These are phyloP conservation scores for Chaetoderma sp. DNA, from an alignment of 2,888 invertebrate species.

Conservation along the genomic window DNA sequence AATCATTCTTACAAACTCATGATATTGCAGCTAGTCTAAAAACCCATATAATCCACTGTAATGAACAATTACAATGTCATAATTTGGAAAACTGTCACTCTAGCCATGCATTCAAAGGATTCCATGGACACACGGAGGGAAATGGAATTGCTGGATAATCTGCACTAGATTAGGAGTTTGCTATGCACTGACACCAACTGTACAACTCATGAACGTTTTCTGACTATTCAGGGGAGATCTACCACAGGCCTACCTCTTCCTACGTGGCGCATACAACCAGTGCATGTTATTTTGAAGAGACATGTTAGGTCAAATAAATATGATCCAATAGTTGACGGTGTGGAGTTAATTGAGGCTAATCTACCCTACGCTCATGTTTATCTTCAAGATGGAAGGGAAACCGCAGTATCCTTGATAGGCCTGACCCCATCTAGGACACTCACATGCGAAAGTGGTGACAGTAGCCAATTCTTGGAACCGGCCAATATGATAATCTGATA, in stretches of 20 bases:
- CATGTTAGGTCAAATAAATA: slow-evolving; percentile 18
- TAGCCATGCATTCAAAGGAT: slow-evolving; percentile 18
- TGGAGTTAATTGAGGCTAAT: slow-evolving; percentile 23
- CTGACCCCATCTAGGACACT: too few species aligned
- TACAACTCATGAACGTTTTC: slow-evolving; percentile 26
- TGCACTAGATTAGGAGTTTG: too few species aligned
- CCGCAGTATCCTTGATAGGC: slow-evolving; percentile 23
- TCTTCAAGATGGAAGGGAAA: slow-evolving; percentile 19
- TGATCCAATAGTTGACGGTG: slow-evolving; percentile 27
- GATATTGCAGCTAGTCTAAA: slow-evolving; percentile 34
- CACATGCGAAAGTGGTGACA: too few species aligned
- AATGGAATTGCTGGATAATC: slow-evolving; percentile 25
- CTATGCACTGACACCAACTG: slow-evolving; percentile 27
- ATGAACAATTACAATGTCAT: slow-evolving; percentile 33
- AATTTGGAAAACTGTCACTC: slow-evolving; percentile 33
- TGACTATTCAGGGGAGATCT: slow-evolving; percentile 1
- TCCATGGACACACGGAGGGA: slow-evolving; percentile 22
- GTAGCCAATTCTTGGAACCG: too few species aligned
- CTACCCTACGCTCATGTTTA: slow-evolving; percentile 29
- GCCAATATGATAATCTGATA: too few species aligned
- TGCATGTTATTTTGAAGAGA: slow-evolving; percentile 22
- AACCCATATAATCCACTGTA: slow-evolving; percentile 32
- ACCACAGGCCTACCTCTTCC: slow-evolving; percentile 13
- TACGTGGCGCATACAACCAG: slow-evolving; percentile 24
- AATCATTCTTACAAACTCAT: slow-evolving; percentile 12